phyloP scores from a whole-genome alignment of 2,888 invertebrate genomes.

The Ormyrus labotus region DNA sequence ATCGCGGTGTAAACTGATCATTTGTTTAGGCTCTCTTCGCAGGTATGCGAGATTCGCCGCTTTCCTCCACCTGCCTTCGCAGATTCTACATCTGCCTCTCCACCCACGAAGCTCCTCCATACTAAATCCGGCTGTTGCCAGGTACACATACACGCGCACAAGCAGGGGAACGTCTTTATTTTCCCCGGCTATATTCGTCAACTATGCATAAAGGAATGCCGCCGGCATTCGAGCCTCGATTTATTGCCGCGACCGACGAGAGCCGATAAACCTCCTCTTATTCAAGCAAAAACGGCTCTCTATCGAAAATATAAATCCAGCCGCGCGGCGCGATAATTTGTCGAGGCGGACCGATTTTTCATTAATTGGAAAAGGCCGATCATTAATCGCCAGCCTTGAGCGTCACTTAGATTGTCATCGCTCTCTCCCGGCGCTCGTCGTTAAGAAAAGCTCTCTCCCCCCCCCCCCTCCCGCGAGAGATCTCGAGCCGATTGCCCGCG shows the following conservation, averaged over 20 bases:
- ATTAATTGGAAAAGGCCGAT: slow-evolving; percentile 48
- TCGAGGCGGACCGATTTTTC: slow-evolving; percentile 47
- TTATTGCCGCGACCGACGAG: slow-evolving; percentile 31
- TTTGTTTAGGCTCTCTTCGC: slow-evolving; percentile 51
- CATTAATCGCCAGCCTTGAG: slow-evolving; percentile 35
- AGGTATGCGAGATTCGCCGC: slow-evolving; percentile 49
- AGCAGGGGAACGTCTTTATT: slow-evolving; percentile 48
- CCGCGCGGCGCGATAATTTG: slow-evolving; percentile 46
- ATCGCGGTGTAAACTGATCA: slow-evolving; percentile 52
- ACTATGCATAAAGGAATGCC: slow-evolving; percentile 49
- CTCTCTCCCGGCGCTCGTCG: slow-evolving; percentile 23
- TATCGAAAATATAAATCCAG: slow-evolving; percentile 50
- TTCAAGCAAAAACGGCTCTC: background rate
- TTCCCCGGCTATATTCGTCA: slow-evolving; percentile 49
- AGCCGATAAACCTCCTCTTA: slow-evolving; percentile 36
- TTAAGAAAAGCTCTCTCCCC: slow-evolving; percentile 45
- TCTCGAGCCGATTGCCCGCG: slow-evolving; percentile 19
- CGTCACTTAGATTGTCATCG: slow-evolving; percentile 47
- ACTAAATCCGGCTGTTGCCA: slow-evolving; percentile 46
- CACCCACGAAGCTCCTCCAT: slow-evolving; percentile 27
- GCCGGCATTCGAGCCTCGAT: slow-evolving; percentile 51
- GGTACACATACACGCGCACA: slow-evolving; percentile 1
- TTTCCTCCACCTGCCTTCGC: slow-evolving; percentile 15
- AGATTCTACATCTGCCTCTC: slow-evolving; percentile 34
- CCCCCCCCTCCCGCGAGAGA: slow-evolving; percentile 14